phyloP scores from a whole-genome alignment of 2,888 invertebrate species.

The Nephrotoma appendiculata region DNA sequence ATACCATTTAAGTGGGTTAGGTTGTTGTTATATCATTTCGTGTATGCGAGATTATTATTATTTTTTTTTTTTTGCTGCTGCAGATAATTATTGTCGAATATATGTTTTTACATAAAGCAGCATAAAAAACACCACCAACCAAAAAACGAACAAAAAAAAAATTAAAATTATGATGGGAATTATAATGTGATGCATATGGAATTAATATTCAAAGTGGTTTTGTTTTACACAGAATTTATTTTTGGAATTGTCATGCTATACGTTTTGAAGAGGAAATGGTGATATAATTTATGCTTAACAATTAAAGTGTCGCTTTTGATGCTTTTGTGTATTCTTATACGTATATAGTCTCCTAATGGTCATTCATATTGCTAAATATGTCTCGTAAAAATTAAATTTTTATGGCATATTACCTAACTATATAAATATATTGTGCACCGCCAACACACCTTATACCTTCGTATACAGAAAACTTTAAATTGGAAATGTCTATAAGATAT shows the following conservation, averaged over 20 bases:
- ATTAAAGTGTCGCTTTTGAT: neutral
- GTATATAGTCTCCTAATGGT: neutral
- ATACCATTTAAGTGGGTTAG: neutral
- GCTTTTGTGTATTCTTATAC: neutral
- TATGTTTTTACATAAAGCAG: neutral
- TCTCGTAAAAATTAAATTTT: neutral
- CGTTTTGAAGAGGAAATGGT: neutral
- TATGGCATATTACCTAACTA: neutral
- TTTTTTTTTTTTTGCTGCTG: neutral
- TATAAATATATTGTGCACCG: neutral
- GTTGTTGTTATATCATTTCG: neutral
- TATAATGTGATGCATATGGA: neutral
- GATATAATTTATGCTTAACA: neutral
- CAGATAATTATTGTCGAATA: neutral
- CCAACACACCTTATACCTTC: neutral
- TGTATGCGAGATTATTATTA: neutral
- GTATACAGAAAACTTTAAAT: neutral
- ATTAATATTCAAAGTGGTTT: neutral
- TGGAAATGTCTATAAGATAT: neutral
- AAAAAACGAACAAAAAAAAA: too few relatives aligned
- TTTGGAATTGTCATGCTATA: neutral
- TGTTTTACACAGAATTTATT: neutral
- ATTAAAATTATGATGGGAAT: neutral
- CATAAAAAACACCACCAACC: neutral
- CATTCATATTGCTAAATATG: neutral